phyloP scores from a whole-genome alignment of 2,888 invertebrate species.

The Noctuana brunneofusca region DNA sequence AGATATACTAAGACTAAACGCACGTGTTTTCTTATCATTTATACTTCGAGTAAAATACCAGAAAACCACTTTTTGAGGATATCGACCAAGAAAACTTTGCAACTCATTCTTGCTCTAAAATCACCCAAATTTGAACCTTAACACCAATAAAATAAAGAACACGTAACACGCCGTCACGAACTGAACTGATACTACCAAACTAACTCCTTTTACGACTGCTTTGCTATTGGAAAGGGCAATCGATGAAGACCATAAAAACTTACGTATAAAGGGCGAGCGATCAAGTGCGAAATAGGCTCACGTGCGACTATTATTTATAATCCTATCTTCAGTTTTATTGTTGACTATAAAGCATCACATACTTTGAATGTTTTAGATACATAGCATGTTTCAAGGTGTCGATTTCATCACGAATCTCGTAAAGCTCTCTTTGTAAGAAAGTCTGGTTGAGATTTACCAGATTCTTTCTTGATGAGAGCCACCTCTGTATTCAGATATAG shows the following conservation, averaged over 20 bases:
- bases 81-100: neutral
- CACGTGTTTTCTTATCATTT: too few relatives aligned
- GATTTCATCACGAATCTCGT: neutral
- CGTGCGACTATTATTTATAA: slow-evolving; percentile 2
- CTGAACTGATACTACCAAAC: slow-evolving; percentile 10
- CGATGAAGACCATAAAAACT: slow-evolving; percentile 42
- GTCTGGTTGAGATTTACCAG: too few relatives aligned
- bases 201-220: slow-evolving; percentile 34
- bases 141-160: neutral
- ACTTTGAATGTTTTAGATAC: neutral
- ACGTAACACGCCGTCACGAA: neutral
- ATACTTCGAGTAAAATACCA: too few relatives aligned
- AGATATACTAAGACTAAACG: too few relatives aligned
- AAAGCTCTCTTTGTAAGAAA: too few relatives aligned
- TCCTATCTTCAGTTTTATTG: neutral
- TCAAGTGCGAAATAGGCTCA: slow-evolving; percentile 38
- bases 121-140: neutral
- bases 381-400: too few relatives aligned
- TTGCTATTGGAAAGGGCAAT: slow-evolving; percentile 39
- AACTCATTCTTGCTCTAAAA: neutral
- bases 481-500: too few relatives aligned
- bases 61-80: neutral
- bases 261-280: slow-evolving; percentile 37
- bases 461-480: too few relatives aligned
- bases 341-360: neutral